Base-by-base conservation (phyloP, 2,888 invertebrate species). In the Eupithecia dodoneata region DNA sequence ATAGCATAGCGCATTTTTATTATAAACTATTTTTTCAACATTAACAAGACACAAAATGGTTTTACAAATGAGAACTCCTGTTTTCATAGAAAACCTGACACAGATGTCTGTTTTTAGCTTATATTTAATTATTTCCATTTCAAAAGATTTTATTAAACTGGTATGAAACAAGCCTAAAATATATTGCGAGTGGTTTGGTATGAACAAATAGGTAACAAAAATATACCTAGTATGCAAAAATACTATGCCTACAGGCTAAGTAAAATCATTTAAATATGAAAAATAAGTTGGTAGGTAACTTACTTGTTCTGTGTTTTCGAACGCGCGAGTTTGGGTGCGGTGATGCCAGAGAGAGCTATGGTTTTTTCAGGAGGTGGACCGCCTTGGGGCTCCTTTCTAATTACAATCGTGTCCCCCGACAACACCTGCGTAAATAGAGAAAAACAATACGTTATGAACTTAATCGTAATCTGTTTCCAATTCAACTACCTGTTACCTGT, bases 401-500 rank as follows among this genome's bases (percentile, higher is more conserved):
- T 98, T 72, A 99, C 97, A 78, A 99, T 96, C 77, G 99, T 98
- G 94, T 99, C 99, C 77, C 99, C 99, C 79, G 99, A 99, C 80
- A 98, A 96, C 81, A 99, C 97, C 99, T 99, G 85, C 66, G 83
- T 84, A 78, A 76, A 72, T 77, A 30, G 80, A 76, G 84, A 71
- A 69, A 52, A 69, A 41, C 12, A n/a, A 63, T 63, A 63, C 63
- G 63, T 63, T 63, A 63, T 7, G 30, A 30, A 30, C 6, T 45
- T 45, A n/a, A n/a, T n/a, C n/a, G 1, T 0, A 41, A 15, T 66
- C 5, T 66, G 5, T 12, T 66, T 66, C 41, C 10, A 63, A 63
- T 59, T 12, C 18, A 30, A 30, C 10, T 30, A 66, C 66, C 66
- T 42, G 66, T 42, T 66, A 66, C 13, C 15, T 15, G 41, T 66